phyloP scores from a whole-genome alignment of 2,888 invertebrate genomes.

The Liodrosophila aerea region DNA sequence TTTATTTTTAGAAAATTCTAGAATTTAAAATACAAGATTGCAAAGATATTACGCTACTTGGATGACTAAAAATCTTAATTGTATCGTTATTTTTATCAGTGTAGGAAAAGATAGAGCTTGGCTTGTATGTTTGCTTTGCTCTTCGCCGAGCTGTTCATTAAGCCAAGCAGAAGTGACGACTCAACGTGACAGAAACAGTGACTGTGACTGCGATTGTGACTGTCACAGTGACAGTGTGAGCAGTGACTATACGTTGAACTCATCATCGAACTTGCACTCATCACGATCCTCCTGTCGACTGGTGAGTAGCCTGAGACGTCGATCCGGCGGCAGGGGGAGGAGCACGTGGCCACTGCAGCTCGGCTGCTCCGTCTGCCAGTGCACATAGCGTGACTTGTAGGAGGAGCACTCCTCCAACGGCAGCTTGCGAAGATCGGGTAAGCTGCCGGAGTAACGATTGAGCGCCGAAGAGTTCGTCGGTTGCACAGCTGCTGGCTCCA shows the following conservation, averaged over 20 bases:
- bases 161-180: conserved; percentile 12
- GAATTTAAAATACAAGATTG: no score
- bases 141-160: conserved; percentile 35
- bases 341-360: conserved; percentile 20
- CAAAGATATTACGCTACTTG: no score
- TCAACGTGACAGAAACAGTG: background rate
- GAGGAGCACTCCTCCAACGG: background rate
- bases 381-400: conserved; percentile 25
- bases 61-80: no score
- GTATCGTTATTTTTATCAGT: no score
- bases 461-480: background rate
- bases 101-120: no score
- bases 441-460: conserved; percentile 21
- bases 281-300: background rate
- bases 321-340: conserved; percentile 30
- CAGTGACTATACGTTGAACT: conserved; percentile 41
- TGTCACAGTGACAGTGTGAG: conserved; percentile 6
- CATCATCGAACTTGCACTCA: conserved; percentile 10
- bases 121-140: no score
- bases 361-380: conserved; percentile 33
- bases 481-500: background rate
- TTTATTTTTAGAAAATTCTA: no score
- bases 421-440: conserved; percentile 32
- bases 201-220: background rate
- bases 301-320: conserved; percentile 15